Conservation (phyloP, 2,113 vertebrate genomes). For the Mesembrinibis cayennensis region DNA sequence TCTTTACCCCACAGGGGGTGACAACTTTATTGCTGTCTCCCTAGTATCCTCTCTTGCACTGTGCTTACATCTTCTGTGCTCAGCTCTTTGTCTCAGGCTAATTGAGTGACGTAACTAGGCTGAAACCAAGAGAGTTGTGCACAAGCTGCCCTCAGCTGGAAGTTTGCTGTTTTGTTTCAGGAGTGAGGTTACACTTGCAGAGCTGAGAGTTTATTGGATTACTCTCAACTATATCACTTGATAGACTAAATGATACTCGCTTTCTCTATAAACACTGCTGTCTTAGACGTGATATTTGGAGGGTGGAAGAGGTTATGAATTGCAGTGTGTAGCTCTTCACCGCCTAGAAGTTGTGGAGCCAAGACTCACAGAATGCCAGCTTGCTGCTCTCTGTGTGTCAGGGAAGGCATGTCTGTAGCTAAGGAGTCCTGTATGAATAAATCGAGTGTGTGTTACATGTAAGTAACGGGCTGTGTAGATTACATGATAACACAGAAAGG, state of each 20-base stretch:
- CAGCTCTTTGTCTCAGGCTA: not conserved
- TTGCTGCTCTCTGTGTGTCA: not conserved
- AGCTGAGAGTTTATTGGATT: not conserved
- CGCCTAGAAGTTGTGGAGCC: not conserved
- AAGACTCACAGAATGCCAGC: not conserved
- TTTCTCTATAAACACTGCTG: not conserved
- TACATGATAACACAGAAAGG: not conserved
- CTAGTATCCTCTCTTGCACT: not conserved
- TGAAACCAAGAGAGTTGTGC: not conserved
- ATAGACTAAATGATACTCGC: not conserved
- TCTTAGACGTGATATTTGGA: not conserved
- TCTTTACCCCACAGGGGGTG: not conserved
- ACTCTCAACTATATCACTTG: not conserved
- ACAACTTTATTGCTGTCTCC: not conserved
- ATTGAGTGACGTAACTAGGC: not conserved
- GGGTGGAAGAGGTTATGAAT: not conserved
- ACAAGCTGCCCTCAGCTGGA: not conserved
- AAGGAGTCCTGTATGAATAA: not conserved
- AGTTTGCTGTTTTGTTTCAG: not conserved
- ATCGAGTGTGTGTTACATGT: rapidly evolving
- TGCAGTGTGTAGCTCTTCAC: not conserved
- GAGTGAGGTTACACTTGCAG: not conserved
- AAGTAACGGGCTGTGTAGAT: not conserved
- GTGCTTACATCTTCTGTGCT: not conserved
- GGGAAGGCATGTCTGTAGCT: not conserved